These are phyloP conservation scores for Scopus umbretta DNA, from an alignment of 2,113 vertebrate genomes.

Conservation along the genomic window DNA sequence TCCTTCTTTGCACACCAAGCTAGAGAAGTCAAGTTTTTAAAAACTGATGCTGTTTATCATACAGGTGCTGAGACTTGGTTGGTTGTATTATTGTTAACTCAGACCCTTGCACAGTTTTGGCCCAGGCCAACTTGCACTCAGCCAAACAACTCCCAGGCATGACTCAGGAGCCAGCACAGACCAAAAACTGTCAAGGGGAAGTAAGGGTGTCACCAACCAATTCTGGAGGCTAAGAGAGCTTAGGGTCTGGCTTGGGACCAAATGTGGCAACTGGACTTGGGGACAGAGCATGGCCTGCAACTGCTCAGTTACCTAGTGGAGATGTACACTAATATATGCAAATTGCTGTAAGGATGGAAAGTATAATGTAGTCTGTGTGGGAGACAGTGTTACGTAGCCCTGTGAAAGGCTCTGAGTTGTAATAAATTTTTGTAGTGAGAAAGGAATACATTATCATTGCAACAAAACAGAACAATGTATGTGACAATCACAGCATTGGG, in stretches of 20 bases:
- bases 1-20: neutral
- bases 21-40: neutral
- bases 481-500: neutral
- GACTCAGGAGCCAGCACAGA: neutral
- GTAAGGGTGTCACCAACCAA: neutral
- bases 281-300: neutral
- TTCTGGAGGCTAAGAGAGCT: neutral
- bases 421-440: neutral
- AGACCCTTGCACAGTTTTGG: neutral
- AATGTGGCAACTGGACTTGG: neutral
- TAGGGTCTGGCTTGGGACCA: accelerated
- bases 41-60: neutral
- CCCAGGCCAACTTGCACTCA: neutral
- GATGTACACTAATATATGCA: neutral
- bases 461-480: neutral
- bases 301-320: neutral
- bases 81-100: neutral
- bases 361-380: neutral
- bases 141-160: neutral
- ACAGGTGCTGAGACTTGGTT: neutral
- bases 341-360: neutral
- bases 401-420: neutral
- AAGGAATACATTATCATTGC: neutral
- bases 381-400: neutral
- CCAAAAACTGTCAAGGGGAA: neutral